A percentile compares a stretch with the other conserved stretches of the same genome.
Conservation (phyloP, 2,113 vertebrate genomes). For the Tenrec ecaudatus region DNA sequence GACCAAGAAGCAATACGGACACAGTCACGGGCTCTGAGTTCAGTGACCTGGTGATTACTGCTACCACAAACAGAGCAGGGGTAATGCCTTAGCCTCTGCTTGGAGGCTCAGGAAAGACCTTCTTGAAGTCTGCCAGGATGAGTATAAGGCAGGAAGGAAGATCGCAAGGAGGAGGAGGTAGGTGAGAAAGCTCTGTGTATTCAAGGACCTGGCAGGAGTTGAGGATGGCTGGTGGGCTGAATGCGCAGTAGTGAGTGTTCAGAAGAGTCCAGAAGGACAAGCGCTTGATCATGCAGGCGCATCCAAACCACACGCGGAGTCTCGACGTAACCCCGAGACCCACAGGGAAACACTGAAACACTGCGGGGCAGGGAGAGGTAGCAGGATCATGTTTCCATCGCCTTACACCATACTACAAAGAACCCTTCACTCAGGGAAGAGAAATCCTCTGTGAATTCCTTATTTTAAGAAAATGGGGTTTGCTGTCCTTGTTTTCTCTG, state of each 20-base stretch:
- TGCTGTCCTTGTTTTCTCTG: not conserved
- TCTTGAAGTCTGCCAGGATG: not conserved
- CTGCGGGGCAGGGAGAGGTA: not conserved
- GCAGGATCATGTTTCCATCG: not conserved
- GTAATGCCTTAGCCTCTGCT: not conserved
- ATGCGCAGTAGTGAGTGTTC: not conserved
- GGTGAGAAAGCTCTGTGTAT: not conserved
- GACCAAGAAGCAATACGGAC: not conserved
- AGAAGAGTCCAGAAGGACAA: not conserved
- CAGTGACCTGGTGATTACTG: not conserved
- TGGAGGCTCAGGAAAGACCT: not conserved
- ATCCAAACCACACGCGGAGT: not conserved
- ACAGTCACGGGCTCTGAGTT: not conserved
- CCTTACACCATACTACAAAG: no score
- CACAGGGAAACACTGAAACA: not conserved
- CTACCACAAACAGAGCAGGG: rapidly evolving
- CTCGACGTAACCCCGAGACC: not conserved
- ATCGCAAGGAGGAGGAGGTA: not conserved
- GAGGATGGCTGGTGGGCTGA: not conserved
- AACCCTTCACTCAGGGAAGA: not conserved
- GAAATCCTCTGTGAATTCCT: not conserved
- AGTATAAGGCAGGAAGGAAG: not conserved
- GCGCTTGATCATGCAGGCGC: not conserved
- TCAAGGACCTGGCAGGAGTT: not conserved
- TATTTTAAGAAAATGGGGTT: not conserved